These are phyloP conservation scores for Galbula dea DNA, from an alignment of 2,113 vertebrate species.

Conservation along the genomic window DNA sequence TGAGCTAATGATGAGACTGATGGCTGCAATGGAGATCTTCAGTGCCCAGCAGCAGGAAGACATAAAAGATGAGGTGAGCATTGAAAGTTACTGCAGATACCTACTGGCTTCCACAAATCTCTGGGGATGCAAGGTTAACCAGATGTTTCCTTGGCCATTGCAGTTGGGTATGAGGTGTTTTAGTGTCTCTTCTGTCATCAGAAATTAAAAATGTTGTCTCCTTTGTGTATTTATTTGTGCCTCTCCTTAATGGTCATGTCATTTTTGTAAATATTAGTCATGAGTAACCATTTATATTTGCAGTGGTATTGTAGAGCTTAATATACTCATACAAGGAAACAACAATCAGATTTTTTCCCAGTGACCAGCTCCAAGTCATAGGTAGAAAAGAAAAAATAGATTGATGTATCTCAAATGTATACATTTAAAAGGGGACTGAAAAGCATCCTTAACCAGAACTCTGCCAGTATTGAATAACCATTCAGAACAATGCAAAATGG, in stretches of 20 bases:
- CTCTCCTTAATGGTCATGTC: not conserved
- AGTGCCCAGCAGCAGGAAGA: constrained; percentile 97
- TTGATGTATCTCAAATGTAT: not conserved
- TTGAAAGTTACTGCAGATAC: constrained; percentile 15
- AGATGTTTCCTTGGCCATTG: not conserved
- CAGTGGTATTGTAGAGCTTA: not conserved
- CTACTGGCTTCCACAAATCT: not conserved
- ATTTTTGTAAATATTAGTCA: not conserved
- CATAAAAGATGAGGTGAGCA: constrained; percentile 94
- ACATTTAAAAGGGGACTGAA: not conserved
- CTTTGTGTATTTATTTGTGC: not conserved
- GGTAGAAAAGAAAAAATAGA: not conserved
- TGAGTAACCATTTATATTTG: not conserved
- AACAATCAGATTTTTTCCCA: not conserved
- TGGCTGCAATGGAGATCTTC: constrained; percentile 98
- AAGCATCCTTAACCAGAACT: not conserved
- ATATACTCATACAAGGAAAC: not conserved
- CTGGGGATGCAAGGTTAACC: not conserved
- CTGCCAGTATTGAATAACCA: not conserved
- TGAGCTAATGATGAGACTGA: constrained; percentile 99
- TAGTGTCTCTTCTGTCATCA: not conserved
- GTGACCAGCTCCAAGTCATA: not conserved
- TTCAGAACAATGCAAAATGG: not conserved
- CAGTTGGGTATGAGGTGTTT: not conserved
- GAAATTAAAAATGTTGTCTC: not conserved